These are phyloP conservation scores for Caenorhabditis sp. DNA, from an alignment of 2,888 invertebrate species.

Conservation along the genomic window DNA sequence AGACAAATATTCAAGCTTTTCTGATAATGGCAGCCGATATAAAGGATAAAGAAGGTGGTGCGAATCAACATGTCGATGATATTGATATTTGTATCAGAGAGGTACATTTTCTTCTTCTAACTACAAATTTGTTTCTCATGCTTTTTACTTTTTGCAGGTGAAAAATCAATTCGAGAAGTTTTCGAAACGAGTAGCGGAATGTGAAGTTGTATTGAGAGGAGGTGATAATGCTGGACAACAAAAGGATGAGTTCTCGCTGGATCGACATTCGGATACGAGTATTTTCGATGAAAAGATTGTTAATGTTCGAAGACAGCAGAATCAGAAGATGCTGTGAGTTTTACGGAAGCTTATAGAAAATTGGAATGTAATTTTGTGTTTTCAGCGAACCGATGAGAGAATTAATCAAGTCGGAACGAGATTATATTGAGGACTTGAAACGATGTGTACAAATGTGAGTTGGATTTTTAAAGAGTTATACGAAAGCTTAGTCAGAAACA, in stretches of 20 bases:
- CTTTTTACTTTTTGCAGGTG: constrained; percentile 25
- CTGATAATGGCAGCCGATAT: constrained; percentile 23
- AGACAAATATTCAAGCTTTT: constrained; percentile 44
- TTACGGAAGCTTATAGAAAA: background rate
- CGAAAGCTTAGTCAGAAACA: constrained; percentile 1
- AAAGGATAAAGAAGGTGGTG: constrained; percentile 15
- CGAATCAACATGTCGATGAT: constrained; percentile 32
- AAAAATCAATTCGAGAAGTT: constrained; percentile 39
- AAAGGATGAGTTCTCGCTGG: constrained; percentile 57
- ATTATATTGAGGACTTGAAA: constrained; percentile 63
- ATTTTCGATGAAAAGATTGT: constrained; percentile 54
- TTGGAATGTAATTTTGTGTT: background rate
- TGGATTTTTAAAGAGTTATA: background rate
- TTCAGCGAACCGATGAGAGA: constrained; percentile 66
- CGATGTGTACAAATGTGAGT: constrained; percentile 61
- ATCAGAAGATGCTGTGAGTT: constrained; percentile 38
- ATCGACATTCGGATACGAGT: constrained; percentile 61
- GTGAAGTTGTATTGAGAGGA: constrained; percentile 47
- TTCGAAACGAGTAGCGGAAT: constrained; percentile 40
- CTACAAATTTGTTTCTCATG: too few species aligned
- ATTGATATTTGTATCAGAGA: constrained; percentile 34
- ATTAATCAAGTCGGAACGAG: constrained; percentile 61
- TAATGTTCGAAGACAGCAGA: constrained; percentile 34
- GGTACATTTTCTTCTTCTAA: constrained; percentile 8
- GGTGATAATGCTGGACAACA: constrained; percentile 29